phyloP scores from a whole-genome alignment of 30 jellyfish, hydroid and myxozoan species.

The Cassiopea xamachana region DNA sequence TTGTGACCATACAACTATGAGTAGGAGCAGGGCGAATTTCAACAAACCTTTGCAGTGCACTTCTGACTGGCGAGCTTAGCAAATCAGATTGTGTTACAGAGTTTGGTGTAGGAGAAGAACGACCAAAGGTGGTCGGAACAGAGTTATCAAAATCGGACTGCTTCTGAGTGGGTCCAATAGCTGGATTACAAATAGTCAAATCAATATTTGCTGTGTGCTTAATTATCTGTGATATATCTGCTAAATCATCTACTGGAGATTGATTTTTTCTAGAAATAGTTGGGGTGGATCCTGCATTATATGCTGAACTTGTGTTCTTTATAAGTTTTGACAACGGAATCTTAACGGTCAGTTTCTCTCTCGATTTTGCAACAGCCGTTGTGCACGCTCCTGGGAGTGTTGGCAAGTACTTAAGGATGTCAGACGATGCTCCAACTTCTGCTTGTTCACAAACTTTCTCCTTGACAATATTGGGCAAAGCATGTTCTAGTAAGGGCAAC shows the following conservation, averaged over 20 bases:
- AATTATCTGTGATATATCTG: slow-evolving; percentile 37
- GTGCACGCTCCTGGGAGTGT: slow-evolving; percentile 53
- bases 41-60: slow-evolving; percentile 10
- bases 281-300: not conserved
- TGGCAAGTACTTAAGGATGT: slow-evolving; percentile 32
- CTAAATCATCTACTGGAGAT: not conserved
- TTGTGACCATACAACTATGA: not conserved
- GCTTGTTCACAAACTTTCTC: not conserved
- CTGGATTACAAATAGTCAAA: not conserved
- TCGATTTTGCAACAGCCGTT: not conserved
- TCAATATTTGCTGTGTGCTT: slow-evolving; percentile 35
- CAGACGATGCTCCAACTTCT: not conserved
- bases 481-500: not conserved
- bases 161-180: not conserved
- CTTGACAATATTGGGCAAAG: not conserved
- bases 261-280: not conserved
- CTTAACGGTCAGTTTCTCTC: slow-evolving; percentile 11
- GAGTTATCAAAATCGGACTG: not conserved
- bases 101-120: not conserved
- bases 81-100: not conserved
- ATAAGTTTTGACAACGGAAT: slow-evolving; percentile 28
- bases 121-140: not conserved
- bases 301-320: slow-evolving; percentile 7
- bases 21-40: slow-evolving; percentile 35
- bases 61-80: not conserved